Conservation (phyloP, 1,140 invertebrate species). For the Leptinotarsa undecemlineata region DNA sequence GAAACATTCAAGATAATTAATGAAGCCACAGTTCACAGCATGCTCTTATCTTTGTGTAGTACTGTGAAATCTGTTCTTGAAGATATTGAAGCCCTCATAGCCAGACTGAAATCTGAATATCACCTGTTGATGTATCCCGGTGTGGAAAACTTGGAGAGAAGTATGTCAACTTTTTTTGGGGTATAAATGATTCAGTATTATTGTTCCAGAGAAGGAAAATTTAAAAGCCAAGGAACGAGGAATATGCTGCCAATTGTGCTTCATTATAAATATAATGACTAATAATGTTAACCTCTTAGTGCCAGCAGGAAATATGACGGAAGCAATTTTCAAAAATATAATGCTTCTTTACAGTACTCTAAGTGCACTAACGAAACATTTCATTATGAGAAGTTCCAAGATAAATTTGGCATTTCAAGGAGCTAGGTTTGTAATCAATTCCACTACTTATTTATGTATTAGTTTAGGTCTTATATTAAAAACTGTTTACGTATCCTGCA, state of each 20-base stretch:
- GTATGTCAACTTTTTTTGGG: conserved; percentile 35
- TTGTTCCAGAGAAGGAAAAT: conserved; percentile 50
- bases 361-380: conserved; percentile 59
- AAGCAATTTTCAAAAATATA: conserved; percentile 58
- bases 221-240: conserved; percentile 57
- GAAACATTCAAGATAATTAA: conserved; percentile 55
- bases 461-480: too few species aligned
- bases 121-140: conserved; percentile 46
- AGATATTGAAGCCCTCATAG: conserved; percentile 56
- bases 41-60: conserved; percentile 53
- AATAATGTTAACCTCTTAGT: conserved; percentile 53
- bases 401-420: conserved; percentile 57
- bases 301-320: conserved; percentile 52
- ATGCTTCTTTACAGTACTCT: conserved; percentile 56
- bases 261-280: conserved; percentile 54
- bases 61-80: conserved; percentile 56
- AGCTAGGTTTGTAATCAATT: conserved; percentile 51
- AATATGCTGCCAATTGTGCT: conserved; percentile 57
- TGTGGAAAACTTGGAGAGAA: conserved; percentile 45
- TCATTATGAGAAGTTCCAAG: conserved; percentile 53
- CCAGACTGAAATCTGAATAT: conserved; percentile 57
- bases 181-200: not conserved
- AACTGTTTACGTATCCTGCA: too few species aligned
- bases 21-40: conserved; percentile 48
- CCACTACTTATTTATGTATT: too few species aligned